Evolutionary conservation across 2,888 invertebrate genomes (phyloP), one percentile per base, ranked within the genome.

Genomic region (Apodemia duryi): DNA sequence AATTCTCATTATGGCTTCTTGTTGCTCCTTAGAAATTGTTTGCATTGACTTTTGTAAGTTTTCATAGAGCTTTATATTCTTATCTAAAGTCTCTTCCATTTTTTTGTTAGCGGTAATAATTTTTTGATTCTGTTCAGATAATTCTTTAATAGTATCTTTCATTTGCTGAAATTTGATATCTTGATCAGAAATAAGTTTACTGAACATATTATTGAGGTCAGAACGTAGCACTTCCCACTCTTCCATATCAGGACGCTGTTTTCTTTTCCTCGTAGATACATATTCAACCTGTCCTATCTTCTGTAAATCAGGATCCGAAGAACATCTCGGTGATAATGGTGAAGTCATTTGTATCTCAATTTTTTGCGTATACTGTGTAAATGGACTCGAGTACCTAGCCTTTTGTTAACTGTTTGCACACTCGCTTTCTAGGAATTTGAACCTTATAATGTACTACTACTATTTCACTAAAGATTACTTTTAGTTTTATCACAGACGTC

Each of bases 211-310:
- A 10, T 2, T 29, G 2, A 54, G 28, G 29, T 54, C 54, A 4
- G 54, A 29, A 10, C 54, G 28, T 5, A 54, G n/a, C 2, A 11
- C 13, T 54, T 54, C 54, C 54, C 28, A 29, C 21, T 54, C 54
- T 54, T 54, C 54, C 10, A 54, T 28, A 10, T 54, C 54, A 29
- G 54, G 54, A 54, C 54, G 54, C 6, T 54, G 54, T 11, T 54
- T 54, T 11, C 54, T 54, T 9, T 54, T 28, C 11, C 54, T 10
- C 9, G 29, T 54, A 28, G 54, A 29, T 5, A 29, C 29, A 54
- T 10, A 29, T 10, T 54, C 54, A 54, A 29, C 7, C 3, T 29
- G 28, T 29, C 10, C 28, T 29, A 54, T 10, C 10, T 29, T 28
- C 6, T 28, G 54, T 5, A 54, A 54, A 11, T 54, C 52, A 2